Conservation (phyloP, 2,888 invertebrate genomes). For the Melanostoma mellinum region DNA sequence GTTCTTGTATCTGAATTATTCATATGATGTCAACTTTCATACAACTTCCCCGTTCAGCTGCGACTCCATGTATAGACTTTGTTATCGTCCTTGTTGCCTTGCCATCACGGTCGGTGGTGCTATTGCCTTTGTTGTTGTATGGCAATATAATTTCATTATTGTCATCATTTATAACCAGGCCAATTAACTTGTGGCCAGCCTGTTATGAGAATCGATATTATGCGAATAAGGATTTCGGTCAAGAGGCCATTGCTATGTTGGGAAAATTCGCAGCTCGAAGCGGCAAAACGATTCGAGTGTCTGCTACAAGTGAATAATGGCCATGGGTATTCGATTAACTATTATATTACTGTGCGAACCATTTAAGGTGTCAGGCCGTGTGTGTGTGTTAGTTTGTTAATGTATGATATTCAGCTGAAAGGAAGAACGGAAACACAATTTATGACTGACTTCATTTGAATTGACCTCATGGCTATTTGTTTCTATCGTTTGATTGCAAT, state of each 20-base stretch:
- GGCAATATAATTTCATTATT: constrained; percentile 67
- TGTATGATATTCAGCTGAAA: not conserved
- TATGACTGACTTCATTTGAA: constrained; percentile 31
- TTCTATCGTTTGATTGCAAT: constrained; percentile 29
- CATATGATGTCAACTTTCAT: constrained; percentile 50
- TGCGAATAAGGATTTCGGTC: constrained; percentile 10
- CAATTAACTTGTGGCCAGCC: constrained; percentile 69
- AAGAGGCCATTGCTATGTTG: not conserved
- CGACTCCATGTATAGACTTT: constrained; percentile 30
- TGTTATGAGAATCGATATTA: constrained; percentile 35
- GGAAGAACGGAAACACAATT: not conserved
- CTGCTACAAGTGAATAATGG: constrained; percentile 56
- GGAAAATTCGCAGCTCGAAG: constrained; percentile 1
- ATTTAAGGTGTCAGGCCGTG: constrained; percentile 28
- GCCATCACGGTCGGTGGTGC: not conserved
- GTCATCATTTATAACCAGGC: constrained; percentile 68
- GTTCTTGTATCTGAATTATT: constrained; percentile 49
- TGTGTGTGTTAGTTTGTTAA: constrained; percentile 2
- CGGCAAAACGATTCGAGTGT: constrained; percentile 16
- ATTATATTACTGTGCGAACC: constrained; percentile 68
- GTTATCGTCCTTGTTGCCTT: constrained; percentile 10
- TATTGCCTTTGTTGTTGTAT: constrained; percentile 54
- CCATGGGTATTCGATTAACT: constrained; percentile 64
- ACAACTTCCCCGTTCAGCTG: constrained; percentile 23
- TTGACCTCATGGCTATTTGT: constrained; percentile 36